phyloP scores from a whole-genome alignment of 2,113 vertebrate species.

The Corydoras sp. region DNA sequence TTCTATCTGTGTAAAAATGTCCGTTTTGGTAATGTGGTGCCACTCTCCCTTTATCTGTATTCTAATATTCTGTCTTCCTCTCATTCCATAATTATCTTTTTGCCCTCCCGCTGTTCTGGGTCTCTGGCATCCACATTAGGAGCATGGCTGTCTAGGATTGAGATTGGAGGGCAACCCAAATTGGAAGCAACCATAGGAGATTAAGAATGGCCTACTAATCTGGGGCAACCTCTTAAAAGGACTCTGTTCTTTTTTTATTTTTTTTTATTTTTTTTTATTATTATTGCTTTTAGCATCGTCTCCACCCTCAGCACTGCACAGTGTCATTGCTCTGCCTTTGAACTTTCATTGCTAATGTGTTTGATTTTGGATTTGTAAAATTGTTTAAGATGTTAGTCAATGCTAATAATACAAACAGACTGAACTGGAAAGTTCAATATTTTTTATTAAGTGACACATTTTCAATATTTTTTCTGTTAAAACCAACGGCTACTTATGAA shows the following conservation, averaged over 20 bases:
- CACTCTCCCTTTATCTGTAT: not conserved
- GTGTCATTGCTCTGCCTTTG: slow-evolving; percentile 46
- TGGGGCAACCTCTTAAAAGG: slow-evolving; percentile 63
- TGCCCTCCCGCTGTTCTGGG: slow-evolving; percentile 45
- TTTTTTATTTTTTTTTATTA: slow-evolving; percentile 4
- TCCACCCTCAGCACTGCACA: slow-evolving; percentile 17
- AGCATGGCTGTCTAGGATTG: slow-evolving; percentile 47
- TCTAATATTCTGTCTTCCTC: slow-evolving; percentile 21
- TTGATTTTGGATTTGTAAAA: slow-evolving; percentile 39
- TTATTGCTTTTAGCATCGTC: slow-evolving; percentile 29
- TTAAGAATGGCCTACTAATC: slow-evolving; percentile 68
- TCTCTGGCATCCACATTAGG: slow-evolving; percentile 56
- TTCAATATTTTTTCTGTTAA: no score
- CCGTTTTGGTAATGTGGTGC: no score
- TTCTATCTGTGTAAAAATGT: no score
- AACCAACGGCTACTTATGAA: no score
- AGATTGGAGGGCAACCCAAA: slow-evolving; percentile 68
- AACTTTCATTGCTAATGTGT: slow-evolving; percentile 67
- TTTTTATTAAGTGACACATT: no score
- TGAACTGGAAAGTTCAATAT: slow-evolving; percentile 57
- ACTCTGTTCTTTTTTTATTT: slow-evolving; percentile 29
- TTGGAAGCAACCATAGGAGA: slow-evolving; percentile 62
- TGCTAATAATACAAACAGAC: slow-evolving; percentile 59
- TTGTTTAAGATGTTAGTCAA: slow-evolving; percentile 3
- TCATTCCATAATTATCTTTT: slow-evolving; percentile 21